A percentile compares a stretch with the other conserved stretches of the same genome.
Conservation (phyloP, 2,797 vertebrate genomes). For the Lophotriccus pileatus region DNA sequence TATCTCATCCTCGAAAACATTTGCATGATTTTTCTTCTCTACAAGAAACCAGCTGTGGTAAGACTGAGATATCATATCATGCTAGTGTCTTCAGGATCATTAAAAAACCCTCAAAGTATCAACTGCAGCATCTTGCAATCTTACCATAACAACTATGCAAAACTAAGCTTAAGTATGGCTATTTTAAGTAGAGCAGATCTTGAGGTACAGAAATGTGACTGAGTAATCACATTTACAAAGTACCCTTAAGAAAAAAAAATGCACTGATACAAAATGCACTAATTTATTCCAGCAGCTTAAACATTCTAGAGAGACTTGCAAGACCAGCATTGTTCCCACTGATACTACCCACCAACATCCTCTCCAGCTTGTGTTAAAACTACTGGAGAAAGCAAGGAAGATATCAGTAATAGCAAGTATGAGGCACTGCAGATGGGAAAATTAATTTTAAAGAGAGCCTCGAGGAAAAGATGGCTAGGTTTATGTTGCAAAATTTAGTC, state of each 20-base stretch:
- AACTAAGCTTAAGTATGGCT: background rate
- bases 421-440: background rate
- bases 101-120: background rate
- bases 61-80: background rate
- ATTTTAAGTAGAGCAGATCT: background rate
- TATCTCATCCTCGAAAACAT: background rate
- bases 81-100: background rate
- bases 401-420: background rate
- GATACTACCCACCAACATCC: background rate
- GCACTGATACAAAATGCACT: background rate
- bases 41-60: background rate
- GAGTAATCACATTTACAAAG: background rate
- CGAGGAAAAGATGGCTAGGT: background rate
- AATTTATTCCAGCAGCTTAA: background rate
- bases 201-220: background rate
- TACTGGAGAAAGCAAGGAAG: background rate
- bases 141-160: background rate
- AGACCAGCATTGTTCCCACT: background rate
- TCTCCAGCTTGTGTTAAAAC: background rate
- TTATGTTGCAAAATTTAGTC: background rate
- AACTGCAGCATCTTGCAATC: background rate
- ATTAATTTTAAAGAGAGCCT: background rate
- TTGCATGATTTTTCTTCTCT: background rate
- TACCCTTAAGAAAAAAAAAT: background rate
- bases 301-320: background rate